Evolutionary conservation across 92 coral and sea anemone genomes (phyloP).

Genomic region (Blastomussa wellsi): DNA sequence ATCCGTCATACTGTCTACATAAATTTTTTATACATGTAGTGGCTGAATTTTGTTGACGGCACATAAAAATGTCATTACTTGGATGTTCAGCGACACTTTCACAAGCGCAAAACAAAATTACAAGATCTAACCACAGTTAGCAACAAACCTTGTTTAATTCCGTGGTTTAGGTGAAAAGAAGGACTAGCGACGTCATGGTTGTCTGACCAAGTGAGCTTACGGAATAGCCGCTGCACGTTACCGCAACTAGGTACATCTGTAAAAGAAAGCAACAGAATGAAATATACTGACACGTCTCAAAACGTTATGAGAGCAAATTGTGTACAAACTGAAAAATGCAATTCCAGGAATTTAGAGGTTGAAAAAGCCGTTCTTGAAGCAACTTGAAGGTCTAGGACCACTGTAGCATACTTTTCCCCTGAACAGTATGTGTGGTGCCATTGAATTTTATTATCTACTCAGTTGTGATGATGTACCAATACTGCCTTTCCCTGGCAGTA

Average conservation of each 20-base stretch:
- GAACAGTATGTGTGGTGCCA: not conserved
- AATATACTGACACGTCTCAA: not conserved
- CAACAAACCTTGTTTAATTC: slow-evolving; percentile 17
- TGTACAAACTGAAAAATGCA: not conserved
- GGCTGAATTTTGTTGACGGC: not conserved
- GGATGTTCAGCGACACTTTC: not conserved
- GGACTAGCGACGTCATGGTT: not conserved
- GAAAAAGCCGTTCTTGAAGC: not conserved
- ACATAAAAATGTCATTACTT: not conserved
- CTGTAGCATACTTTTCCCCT: not conserved
- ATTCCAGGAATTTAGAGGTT: not conserved
- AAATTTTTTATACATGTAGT: too few relatives aligned
- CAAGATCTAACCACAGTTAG: not conserved
- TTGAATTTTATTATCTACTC: not conserved
- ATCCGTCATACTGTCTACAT: too few relatives aligned
- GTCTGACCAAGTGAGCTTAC: not conserved
- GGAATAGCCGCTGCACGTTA: not conserved
- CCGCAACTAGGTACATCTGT: slow-evolving; percentile 9
- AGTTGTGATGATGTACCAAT: not conserved
- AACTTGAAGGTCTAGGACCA: not conserved
- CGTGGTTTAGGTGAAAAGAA: not conserved
- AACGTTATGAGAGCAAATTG: not conserved
- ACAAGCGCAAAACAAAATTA: not conserved
- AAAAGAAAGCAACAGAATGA: not conserved
- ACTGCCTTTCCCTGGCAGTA: not conserved